phyloP scores from a whole-genome alignment of 2,888 invertebrate genomes.

The Keiferia lycopersicella region DNA sequence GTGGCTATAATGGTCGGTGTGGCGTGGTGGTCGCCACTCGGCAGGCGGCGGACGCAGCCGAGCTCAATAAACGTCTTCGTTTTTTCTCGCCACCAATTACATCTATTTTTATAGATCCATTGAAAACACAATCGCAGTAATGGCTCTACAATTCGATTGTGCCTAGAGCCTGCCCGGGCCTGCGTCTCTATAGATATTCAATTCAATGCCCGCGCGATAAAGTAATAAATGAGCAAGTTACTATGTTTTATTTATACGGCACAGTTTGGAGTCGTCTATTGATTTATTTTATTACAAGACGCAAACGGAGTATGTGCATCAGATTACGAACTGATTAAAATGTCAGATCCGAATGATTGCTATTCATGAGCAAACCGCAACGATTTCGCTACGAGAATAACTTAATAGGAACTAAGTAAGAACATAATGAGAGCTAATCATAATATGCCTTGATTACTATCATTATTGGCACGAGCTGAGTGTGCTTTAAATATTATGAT shows the following conservation, averaged over 20 bases:
- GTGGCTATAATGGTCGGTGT: slow-evolving; percentile 50
- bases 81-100: slow-evolving; percentile 69
- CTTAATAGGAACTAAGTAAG: slow-evolving; percentile 31
- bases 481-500: slow-evolving; percentile 5
- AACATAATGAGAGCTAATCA: slow-evolving; percentile 28
- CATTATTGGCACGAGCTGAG: slow-evolving; percentile 27
- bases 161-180: slow-evolving; percentile 21
- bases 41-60: slow-evolving; percentile 41
- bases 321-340: slow-evolving; percentile 7
- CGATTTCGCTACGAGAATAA: slow-evolving; percentile 34
- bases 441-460: slow-evolving; percentile 34
- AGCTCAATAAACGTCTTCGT: slow-evolving; percentile 58
- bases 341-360: slow-evolving; percentile 17
- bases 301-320: not conserved
- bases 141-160: slow-evolving; percentile 62
- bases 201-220: slow-evolving; percentile 51
- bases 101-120: slow-evolving; percentile 66
- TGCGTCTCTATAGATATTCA: slow-evolving; percentile 51
- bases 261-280: slow-evolving; percentile 9
- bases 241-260: slow-evolving; percentile 11
- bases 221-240: slow-evolving; percentile 33
- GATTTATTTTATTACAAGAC: not conserved
- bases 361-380: slow-evolving; percentile 33
- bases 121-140: slow-evolving; percentile 65
- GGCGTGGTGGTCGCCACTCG: slow-evolving; percentile 26